Percentiles rank a stretch among this genome's conserved stretches.
Conservation (phyloP, 2,113 vertebrate species). For the Melanerpes aurifrons region DNA sequence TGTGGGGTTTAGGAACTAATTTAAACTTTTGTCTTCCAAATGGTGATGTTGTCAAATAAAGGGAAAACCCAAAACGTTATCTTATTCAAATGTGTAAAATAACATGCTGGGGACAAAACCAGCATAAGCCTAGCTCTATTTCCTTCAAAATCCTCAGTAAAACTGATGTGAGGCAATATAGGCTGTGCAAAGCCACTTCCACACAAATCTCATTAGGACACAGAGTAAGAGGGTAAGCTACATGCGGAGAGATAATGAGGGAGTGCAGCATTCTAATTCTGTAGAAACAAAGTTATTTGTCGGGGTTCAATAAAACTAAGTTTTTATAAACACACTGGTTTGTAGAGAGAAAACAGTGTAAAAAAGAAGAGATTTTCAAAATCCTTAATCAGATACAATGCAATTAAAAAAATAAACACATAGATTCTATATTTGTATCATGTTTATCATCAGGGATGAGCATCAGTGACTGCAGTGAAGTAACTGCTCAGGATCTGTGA, state of each 20-base stretch:
- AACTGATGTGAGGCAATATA: neutral
- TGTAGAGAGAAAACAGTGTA: neutral
- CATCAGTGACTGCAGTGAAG: neutral
- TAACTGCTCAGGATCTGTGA: neutral
- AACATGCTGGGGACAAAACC: neutral
- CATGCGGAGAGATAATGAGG: neutral
- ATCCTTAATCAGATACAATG: neutral
- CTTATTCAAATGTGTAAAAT: neutral
- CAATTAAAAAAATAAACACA: neutral
- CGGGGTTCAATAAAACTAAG: neutral
- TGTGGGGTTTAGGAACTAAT: neutral
- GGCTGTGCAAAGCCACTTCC: neutral
- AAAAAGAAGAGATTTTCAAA: neutral
- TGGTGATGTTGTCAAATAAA: neutral
- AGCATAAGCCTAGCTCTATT: neutral
- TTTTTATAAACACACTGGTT: neutral
- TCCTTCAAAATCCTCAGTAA: neutral
- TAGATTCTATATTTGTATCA: neutral
- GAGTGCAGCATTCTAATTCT: neutral
- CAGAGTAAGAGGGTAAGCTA: neutral
- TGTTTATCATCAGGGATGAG: neutral
- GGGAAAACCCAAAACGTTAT: accelerated
- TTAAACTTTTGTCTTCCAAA: neutral
- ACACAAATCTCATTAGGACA: neutral
- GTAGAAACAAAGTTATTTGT: neutral